Conservation (phyloP, 2,113 vertebrate species). For the Stigmatopora argus region DNA sequence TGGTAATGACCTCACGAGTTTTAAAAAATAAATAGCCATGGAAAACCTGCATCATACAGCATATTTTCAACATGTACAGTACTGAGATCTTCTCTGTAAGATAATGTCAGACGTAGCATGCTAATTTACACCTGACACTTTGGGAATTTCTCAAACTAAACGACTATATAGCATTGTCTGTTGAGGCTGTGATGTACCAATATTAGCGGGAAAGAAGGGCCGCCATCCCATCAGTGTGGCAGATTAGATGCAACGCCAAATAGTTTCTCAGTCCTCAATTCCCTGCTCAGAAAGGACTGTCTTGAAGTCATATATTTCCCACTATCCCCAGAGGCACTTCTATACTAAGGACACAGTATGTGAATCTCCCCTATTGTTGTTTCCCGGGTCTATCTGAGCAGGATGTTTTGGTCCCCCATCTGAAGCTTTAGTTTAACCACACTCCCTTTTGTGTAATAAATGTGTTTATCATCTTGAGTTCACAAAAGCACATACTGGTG, state of each 20-base stretch:
- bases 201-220: not conserved
- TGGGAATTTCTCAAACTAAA: not conserved
- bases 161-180: not conserved
- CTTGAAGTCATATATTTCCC: conserved; percentile 32
- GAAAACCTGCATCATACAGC: conserved; percentile 16
- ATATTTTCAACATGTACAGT: not conserved
- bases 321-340: conserved; percentile 36
- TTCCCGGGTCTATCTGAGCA: conserved; percentile 19
- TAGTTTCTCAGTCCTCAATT: conserved; percentile 11
- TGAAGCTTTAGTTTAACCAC: conserved; percentile 7
- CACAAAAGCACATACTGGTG: too few species aligned
- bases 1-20: conserved; percentile 8
- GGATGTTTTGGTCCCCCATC: conserved; percentile 9
- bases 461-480: not conserved
- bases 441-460: not conserved
- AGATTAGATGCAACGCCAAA: conserved; percentile 4
- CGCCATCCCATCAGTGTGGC: not conserved
- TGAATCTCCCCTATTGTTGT: conserved; percentile 20
- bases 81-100: not conserved
- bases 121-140: not conserved
- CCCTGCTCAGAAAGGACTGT: conserved; percentile 14
- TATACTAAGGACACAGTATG: conserved; percentile 19
- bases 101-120: not conserved
- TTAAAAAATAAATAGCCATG: conserved; percentile 19
- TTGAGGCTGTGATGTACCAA: not conserved